phyloP scores from a whole-genome alignment of 92 coral and sea anemone genomes.

The Chrysogorgia sp. region DNA sequence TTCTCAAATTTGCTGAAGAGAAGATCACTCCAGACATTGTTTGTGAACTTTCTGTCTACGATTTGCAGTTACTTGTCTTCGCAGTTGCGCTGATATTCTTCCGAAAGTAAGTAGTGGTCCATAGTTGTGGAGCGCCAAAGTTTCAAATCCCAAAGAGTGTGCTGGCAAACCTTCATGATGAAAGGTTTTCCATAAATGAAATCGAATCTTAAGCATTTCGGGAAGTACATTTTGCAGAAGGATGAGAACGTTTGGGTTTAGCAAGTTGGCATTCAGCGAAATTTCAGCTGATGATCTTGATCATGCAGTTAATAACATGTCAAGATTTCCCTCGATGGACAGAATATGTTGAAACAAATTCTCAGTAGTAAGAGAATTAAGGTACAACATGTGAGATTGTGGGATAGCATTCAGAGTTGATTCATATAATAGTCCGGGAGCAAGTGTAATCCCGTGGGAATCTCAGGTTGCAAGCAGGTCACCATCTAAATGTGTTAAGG shows the following conservation, averaged over 20 bases:
- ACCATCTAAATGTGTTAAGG: too few species aligned
- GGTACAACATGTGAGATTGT: slow-evolving; percentile 69
- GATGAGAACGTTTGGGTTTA: slow-evolving; percentile 52
- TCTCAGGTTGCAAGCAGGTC: too few species aligned
- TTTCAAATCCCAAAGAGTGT: slow-evolving; percentile 65
- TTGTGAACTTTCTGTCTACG: slow-evolving; percentile 24
- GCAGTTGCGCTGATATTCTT: too few species aligned
- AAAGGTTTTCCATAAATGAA: slow-evolving; percentile 59
- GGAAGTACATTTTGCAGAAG: slow-evolving; percentile 44
- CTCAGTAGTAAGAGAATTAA: slow-evolving; percentile 45
- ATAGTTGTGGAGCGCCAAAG: slow-evolving; percentile 41
- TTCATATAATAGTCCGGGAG: too few species aligned
- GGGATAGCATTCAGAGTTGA: slow-evolving; percentile 71
- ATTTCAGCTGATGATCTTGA: slow-evolving; percentile 53
- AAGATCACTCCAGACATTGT: slow-evolving; percentile 48
- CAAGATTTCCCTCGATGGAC: slow-evolving; percentile 5
- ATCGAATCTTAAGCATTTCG: slow-evolving; percentile 36
- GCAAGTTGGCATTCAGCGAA: too few species aligned
- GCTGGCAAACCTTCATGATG: slow-evolving; percentile 52
- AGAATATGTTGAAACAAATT: slow-evolving; percentile 29
- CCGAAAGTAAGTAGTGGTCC: too few species aligned
- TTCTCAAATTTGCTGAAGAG: slow-evolving; percentile 21
- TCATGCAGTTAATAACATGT: neutral
- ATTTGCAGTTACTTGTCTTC: slow-evolving; percentile 31
- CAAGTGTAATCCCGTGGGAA: too few species aligned